Percentiles rank a stretch among this genome's conserved stretches.
phyloP scores from a whole-genome alignment of 2,797 vertebrate species.

The Muscicapa comitata region DNA sequence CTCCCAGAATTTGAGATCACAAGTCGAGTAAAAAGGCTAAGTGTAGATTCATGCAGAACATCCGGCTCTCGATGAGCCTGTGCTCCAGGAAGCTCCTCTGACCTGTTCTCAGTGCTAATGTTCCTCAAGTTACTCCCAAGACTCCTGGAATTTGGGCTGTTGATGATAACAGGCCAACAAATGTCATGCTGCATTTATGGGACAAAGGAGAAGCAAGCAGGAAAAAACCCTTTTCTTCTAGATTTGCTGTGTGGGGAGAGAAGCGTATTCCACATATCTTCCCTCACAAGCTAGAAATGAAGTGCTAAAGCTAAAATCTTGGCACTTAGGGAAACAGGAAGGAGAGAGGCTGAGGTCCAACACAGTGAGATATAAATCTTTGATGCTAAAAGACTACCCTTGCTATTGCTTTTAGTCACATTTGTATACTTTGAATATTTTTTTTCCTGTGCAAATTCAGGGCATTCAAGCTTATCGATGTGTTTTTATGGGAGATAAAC shows the following conservation, averaged over 20 bases:
- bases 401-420: neutral
- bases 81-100: neutral
- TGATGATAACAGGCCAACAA: neutral
- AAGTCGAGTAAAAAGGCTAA: constrained; percentile 67
- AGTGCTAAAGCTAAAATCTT: constrained; percentile 9
- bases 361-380: neutral
- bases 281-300: neutral
- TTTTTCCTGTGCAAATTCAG: neutral
- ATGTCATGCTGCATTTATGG: constrained; percentile 7
- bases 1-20: constrained; percentile 71
- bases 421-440: neutral
- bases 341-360: neutral
- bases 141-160: neutral
- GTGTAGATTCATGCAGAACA: constrained; percentile 21
- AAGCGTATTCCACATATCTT: neutral
- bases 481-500: neutral
- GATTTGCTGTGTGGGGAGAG: neutral
- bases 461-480: neutral
- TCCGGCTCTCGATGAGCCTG: neutral
- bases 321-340: neutral
- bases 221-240: neutral
- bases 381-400: neutral
- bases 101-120: neutral
- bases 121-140: neutral
- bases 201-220: neutral